A percentile compares a stretch with the other conserved stretches of the same genome.
Conservation (phyloP, 35 echinoderm and acorn worm genomes). For the Apostichopus parvimensis region DNA sequence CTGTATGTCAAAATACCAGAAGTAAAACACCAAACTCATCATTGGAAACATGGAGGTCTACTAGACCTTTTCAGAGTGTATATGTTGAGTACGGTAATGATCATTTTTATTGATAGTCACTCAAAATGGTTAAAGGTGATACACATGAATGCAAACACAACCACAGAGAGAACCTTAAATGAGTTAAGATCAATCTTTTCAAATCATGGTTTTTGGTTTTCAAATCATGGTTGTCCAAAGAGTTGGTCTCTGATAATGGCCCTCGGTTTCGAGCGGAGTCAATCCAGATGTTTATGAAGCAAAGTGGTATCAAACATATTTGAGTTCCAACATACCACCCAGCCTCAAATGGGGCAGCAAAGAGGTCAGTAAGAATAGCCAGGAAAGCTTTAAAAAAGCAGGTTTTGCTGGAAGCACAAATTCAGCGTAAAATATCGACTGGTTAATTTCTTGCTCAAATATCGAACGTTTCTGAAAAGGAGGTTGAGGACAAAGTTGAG, state of each 20-base stretch:
- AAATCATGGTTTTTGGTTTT: constrained; percentile 13
- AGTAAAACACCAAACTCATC: neutral
- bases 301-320: constrained; percentile 37
- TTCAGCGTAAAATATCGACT: constrained; percentile 59
- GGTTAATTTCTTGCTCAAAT: constrained; percentile 54
- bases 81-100: constrained; percentile 36
- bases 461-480: constrained; percentile 62
- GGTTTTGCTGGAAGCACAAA: constrained; percentile 53
- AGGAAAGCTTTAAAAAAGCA: constrained; percentile 66
- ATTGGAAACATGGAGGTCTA: constrained; percentile 46
- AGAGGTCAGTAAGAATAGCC: constrained; percentile 54
- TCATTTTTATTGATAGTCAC: constrained; percentile 46
- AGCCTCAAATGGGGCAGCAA: constrained; percentile 41
- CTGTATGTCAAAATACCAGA: constrained; percentile 21
- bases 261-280: constrained; percentile 36
- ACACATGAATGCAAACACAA: constrained; percentile 30
- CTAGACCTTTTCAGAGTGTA: constrained; percentile 24
- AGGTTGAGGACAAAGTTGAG: constrained; percentile 31
- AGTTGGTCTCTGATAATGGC: constrained; percentile 50
- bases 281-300: constrained; percentile 13
- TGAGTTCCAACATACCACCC: constrained; percentile 42
- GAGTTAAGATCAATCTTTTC: constrained; percentile 24
- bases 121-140: constrained; percentile 43
- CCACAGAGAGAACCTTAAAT: constrained; percentile 9
- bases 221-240: constrained; percentile 23